Percentiles rank a stretch among this genome's conserved stretches.
These are phyloP conservation scores for Myzus persicae DNA, from an alignment of 1,140 invertebrate genomes.

Conservation along the genomic window DNA sequence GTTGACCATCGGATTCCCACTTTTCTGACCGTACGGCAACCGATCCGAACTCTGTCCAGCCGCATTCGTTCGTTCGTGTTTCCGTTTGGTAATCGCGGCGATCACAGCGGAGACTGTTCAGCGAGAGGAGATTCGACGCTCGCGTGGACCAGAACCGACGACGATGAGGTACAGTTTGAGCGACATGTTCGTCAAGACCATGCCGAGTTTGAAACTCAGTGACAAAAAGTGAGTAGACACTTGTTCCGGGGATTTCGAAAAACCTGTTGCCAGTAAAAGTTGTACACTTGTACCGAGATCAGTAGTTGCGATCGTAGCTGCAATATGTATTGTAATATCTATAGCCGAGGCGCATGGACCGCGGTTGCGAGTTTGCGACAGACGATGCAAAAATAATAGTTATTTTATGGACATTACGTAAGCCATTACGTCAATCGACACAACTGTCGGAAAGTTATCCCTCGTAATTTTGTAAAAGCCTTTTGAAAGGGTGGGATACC, in stretches of 20 bases:
- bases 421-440: neutral
- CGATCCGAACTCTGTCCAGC: too few relatives aligned
- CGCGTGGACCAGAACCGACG: neutral
- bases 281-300: neutral
- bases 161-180: conserved; percentile 23
- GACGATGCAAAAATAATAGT: neutral
- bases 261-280: neutral
- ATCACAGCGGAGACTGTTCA: neutral
- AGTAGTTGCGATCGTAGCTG: too few relatives aligned
- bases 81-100: neutral
- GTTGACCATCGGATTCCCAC: too few relatives aligned
- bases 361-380: neutral
- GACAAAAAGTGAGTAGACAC: conserved; percentile 25
- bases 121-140: neutral
- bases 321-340: neutral
- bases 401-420: neutral
- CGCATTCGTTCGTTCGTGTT: neutral
- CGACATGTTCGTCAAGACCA: conserved; percentile 31
- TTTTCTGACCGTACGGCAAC: neutral
- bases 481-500: neutral
- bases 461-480: neutral
- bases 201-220: neutral
- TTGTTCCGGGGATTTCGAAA: neutral
- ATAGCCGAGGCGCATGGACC: neutral
- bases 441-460: neutral